A percentile compares a stretch with the other conserved stretches of the same genome.
phyloP scores from a whole-genome alignment of 2,888 invertebrate species.

The Acrocera orbiculus region DNA sequence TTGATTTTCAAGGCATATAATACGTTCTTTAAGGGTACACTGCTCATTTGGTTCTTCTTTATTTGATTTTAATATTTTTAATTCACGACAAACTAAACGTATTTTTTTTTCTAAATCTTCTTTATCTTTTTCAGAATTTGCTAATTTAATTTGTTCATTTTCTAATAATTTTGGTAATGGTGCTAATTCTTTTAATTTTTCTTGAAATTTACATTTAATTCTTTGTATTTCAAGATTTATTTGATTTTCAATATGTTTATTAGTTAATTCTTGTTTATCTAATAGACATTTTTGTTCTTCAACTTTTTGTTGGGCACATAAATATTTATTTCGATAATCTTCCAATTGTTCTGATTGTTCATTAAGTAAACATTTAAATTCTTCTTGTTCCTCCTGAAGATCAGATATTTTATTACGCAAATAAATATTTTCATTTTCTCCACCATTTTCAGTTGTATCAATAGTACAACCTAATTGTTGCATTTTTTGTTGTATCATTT shows the following conservation, averaged over 20 bases:
- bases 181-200: conserved; percentile 22
- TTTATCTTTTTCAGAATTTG: conserved; percentile 22
- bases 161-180: conserved; percentile 23
- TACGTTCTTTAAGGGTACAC: conserved; percentile 11
- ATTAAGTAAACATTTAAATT: conserved; percentile 23
- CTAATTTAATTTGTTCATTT: conserved; percentile 22
- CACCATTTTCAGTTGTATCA: neutral
- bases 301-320: conserved; percentile 25
- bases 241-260: conserved; percentile 21
- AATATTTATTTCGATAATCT: conserved; percentile 23
- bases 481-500: conserved; percentile 13
- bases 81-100: conserved; percentile 7
- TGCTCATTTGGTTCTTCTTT: conserved; percentile 15
- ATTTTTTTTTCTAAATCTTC: conserved; percentile 18
- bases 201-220: conserved; percentile 21
- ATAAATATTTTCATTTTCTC: conserved; percentile 7
- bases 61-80: conserved; percentile 21
- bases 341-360: conserved; percentile 23
- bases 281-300: conserved; percentile 26
- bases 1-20: conserved; percentile 22
- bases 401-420: conserved; percentile 7
- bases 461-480: too few relatives aligned
- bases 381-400: conserved; percentile 22
- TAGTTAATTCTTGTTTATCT: conserved; percentile 22
- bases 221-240: conserved; percentile 18